A percentile compares a stretch with the other conserved stretches of the same genome.
Conservation (phyloP, 2,113 vertebrate genomes). For the Epinephelus fuscoguttatus region DNA sequence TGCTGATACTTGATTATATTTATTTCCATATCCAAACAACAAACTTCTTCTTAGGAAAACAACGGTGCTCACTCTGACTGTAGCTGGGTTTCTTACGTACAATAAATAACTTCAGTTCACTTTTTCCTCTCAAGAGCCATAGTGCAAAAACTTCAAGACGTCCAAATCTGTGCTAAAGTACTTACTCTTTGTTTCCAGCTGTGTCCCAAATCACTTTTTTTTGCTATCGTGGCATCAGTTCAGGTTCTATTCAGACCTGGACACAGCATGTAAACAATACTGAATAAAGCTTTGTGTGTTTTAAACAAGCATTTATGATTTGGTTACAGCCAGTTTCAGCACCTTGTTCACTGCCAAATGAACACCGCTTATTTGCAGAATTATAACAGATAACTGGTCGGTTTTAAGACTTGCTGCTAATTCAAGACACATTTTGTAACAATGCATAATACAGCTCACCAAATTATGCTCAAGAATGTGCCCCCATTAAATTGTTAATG, state of each 20-base stretch:
- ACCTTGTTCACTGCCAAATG: constrained; percentile 8
- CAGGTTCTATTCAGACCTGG: constrained; percentile 38
- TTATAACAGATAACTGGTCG: not conserved
- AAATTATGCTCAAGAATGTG: constrained; percentile 20
- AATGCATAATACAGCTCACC: not conserved
- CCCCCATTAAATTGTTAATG: constrained; percentile 19
- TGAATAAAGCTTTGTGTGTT: constrained; percentile 7
- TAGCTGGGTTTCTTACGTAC: constrained; percentile 39
- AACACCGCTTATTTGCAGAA: constrained; percentile 10
- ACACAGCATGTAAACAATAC: constrained; percentile 12
- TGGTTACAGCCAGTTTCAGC: constrained; percentile 15
- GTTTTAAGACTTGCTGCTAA: constrained; percentile 28
- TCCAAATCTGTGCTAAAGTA: constrained; percentile 66
- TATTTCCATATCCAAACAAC: constrained; percentile 50
- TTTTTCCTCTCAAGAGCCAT: constrained; percentile 42
- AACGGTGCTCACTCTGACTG: constrained; percentile 28
- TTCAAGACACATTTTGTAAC: constrained; percentile 12
- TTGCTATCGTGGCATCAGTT: constrained; percentile 55
- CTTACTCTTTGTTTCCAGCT: constrained; percentile 64
- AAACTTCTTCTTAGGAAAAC: constrained; percentile 34
- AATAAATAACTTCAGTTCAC: constrained; percentile 61
- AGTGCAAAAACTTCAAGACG: constrained; percentile 19
- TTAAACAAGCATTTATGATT: constrained; percentile 12
- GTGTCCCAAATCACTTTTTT: constrained; percentile 52
- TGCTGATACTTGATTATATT: constrained; percentile 45